Evolutionary conservation across 2,113 vertebrate genomes (phyloP).

Genomic region (Xiphophorus hellerii): DNA sequence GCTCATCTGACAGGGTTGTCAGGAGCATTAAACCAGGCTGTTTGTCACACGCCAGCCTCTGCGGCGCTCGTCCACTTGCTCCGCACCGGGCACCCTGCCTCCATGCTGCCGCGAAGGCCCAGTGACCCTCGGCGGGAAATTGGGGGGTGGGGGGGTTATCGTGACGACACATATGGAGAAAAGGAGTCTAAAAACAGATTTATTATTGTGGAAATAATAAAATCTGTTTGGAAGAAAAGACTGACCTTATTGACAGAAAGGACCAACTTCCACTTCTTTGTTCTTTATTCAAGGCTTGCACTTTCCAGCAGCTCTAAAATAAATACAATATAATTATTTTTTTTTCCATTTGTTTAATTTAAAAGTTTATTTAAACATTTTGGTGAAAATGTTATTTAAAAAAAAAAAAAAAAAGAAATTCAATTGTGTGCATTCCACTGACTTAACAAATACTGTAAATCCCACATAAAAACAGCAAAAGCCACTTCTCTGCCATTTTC

Average conservation of each 20-base stretch:
- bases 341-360: no score
- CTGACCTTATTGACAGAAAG: slow-evolving; percentile 6
- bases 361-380: no score
- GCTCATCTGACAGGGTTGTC: slow-evolving; percentile 51
- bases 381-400: no score
- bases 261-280: no score
- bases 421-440: no score
- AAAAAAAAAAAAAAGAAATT: no score
- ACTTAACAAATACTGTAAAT: no score
- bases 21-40: slow-evolving; percentile 65
- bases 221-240: slow-evolving; percentile 34
- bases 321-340: no score
- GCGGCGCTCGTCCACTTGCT: slow-evolving; percentile 23
- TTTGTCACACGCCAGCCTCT: slow-evolving; percentile 58
- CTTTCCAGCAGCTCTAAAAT: slow-evolving; percentile 21
- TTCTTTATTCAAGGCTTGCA: background rate
- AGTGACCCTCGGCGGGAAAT: background rate
- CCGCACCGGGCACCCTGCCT: slow-evolving; percentile 13
- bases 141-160: no score
- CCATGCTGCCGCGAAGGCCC: background rate
- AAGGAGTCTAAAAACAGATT: background rate
- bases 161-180: background rate
- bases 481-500: no score
- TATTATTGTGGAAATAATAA: slow-evolving; percentile 21
- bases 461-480: no score